Base-by-base conservation (phyloP, 2,888 invertebrate species). In the Teleogryllus oceanicus region DNA sequence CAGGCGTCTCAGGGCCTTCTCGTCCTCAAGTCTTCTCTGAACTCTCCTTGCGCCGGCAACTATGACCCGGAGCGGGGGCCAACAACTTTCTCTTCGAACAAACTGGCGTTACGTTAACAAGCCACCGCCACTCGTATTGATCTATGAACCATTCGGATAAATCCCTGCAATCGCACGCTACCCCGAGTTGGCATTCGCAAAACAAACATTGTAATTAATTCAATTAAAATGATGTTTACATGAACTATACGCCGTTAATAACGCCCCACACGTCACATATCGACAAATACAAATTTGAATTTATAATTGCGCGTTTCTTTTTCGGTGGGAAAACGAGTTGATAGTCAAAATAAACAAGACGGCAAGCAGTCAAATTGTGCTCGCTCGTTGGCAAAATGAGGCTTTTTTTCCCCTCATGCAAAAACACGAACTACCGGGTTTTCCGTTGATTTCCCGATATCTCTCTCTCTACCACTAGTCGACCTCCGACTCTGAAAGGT, bases 211-310 rank as follows among this genome's bases (percentile, higher is more conserved):
- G n/a, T 62, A 62, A 62, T 62, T 62, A 62, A 62, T 62, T 62
- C 62, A 62, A 62, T 62, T 62, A 62, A 13, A 62, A 62, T 62
- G 62, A 62, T 62, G 62, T 62, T 62, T 62, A 62, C 62, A 62
- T n/a, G 62, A 62, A 62, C 62, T 62, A n/a, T 62, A 62, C 62
- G 62, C 16, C 62, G 62, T 62, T 62, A 62, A 62, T 62, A 62
- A 13, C n/a, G 16, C 62, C 62, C 62, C 62, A 12, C 8, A 18
- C 62, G 16, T n/a, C 13, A 18, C 16, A 62, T n/a, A 62, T 62
- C 62, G 62, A 62, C 62, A 62, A 62, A 62, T 62, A 62, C 62
- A 62, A 62, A 62, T 62, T 62, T 62, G 62, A 62, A 62, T 62
- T 62, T 62, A 62, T 62, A 62, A 16, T 62, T 62, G 62, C 62